Percentiles rank a stretch among this genome's conserved stretches.
Conservation (phyloP, 2,113 vertebrate genomes). For the human region DNA sequence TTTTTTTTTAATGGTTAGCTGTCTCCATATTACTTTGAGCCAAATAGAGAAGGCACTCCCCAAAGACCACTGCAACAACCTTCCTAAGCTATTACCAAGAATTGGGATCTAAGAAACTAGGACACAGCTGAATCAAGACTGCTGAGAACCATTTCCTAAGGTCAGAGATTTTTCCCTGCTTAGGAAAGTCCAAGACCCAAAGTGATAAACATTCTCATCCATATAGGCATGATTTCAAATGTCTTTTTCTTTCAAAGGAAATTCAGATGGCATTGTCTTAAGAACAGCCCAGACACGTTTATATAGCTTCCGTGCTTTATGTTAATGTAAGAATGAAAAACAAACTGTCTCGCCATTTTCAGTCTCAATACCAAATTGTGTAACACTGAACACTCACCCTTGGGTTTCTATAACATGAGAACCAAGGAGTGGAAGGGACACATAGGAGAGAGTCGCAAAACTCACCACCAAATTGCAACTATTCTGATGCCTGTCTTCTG, state of each 20-base stretch:
- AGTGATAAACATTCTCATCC: not conserved
- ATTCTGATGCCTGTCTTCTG: not conserved
- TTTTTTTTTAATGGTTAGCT: not conserved
- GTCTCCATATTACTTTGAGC: not conserved
- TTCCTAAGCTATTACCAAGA: not conserved
- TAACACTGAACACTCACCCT: not conserved
- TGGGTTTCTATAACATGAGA: not conserved
- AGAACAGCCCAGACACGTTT: not conserved
- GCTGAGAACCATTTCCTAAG: not conserved
- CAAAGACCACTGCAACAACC: not conserved
- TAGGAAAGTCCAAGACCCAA: not conserved
- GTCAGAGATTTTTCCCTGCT: not conserved
- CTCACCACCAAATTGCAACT: not conserved
- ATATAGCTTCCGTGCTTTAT: constrained; percentile 28
- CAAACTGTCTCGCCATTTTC: not conserved
- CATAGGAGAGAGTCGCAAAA: not conserved
- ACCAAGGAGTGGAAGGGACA: not conserved
- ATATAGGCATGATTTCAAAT: not conserved
- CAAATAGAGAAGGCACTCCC: not conserved
- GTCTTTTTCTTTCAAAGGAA: constrained; percentile 26
- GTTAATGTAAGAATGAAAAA: constrained; percentile 52
- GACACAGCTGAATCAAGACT: not conserved
- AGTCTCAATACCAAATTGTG: not conserved
- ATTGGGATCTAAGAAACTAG: not conserved
- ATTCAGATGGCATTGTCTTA: constrained; percentile 16